Base-by-base conservation (phyloP, 1,140 invertebrate genomes). In the Oncopodura yosiiana region DNA sequence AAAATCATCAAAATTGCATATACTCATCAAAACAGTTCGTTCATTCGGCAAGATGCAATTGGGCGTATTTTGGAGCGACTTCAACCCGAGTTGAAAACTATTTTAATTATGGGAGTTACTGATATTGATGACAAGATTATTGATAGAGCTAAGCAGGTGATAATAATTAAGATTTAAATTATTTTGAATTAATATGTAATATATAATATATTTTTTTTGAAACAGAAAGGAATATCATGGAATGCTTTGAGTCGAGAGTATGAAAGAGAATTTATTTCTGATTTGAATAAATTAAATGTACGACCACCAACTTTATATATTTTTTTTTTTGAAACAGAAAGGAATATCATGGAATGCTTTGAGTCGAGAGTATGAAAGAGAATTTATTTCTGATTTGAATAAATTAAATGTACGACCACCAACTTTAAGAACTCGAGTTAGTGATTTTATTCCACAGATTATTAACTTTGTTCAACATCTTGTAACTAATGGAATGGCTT, bases 61-160 rank as follows among this genome's bases (percentile, higher is more conserved):
- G 79, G 86, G 67, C 75, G 86, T 67, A 87, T 94, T 65, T 66
- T 95, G 37, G 76, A 77, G 52, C 73, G 82, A 1, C 6, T 37
- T 49, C 78, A 84, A 66, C 89, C 89, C 63, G 78, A 84, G 59
- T 74, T 88, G 16, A 81, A 87, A 69, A 71, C 91, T 14, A 72
- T 91, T 19, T 78, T 82, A 3, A 79, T 83, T 0, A 90, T 94
- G 86, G 87, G 91, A 56, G 80, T 97, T 18, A 96, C 92, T 1
- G 87, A 96, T 72, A 87, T 96, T 53, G 92, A 96, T 75, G 90
- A 95, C 69, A 96, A 95, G 76, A 94, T 96, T 53, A 94, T 98
- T 32, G 75, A 72, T 41, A 79, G 76, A 66, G 78, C 84, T 1
- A 72, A 74, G 2, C 72, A 79, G 52, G 72, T 74, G 63, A 55